Percentiles rank a stretch among this genome's conserved stretches.
Conservation (phyloP, 2,888 invertebrate genomes). For the Fragum whitleyi region DNA sequence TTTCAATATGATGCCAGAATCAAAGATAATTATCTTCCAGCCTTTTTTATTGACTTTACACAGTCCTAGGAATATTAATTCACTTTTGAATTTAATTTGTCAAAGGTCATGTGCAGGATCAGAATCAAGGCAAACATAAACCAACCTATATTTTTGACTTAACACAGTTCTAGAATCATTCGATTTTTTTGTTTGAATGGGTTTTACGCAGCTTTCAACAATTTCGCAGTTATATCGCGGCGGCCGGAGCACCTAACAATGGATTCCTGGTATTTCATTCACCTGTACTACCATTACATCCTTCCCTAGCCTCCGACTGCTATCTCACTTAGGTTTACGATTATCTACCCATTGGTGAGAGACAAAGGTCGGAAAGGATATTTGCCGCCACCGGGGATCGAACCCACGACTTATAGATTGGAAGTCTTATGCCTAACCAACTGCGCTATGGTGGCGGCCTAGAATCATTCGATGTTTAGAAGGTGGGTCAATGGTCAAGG, state of each 20-base stretch:
- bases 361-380: background rate
- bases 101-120: too few species aligned
- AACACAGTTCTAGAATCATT: too few species aligned
- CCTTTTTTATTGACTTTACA: too few species aligned
- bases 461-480: too few species aligned
- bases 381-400: background rate
- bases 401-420: background rate
- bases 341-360: background rate
- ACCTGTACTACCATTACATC: background rate
- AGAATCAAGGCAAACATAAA: too few species aligned
- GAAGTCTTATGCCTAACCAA: background rate
- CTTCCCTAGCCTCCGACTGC: background rate
- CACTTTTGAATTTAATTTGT: too few species aligned
- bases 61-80: too few species aligned
- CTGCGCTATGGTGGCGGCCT: background rate
- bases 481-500: too few species aligned
- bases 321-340: background rate
- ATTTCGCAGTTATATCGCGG: background rate
- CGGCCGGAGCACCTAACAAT: background rate
- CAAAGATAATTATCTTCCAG: too few species aligned
- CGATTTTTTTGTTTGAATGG: background rate
- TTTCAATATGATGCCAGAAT: too few species aligned
- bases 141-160: too few species aligned
- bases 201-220: background rate
- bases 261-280: background rate